A percentile compares a stretch with the other conserved stretches of the same genome.
phyloP scores from a whole-genome alignment of 92 coral and sea anemone species.

The Phymanthus crucifer region DNA sequence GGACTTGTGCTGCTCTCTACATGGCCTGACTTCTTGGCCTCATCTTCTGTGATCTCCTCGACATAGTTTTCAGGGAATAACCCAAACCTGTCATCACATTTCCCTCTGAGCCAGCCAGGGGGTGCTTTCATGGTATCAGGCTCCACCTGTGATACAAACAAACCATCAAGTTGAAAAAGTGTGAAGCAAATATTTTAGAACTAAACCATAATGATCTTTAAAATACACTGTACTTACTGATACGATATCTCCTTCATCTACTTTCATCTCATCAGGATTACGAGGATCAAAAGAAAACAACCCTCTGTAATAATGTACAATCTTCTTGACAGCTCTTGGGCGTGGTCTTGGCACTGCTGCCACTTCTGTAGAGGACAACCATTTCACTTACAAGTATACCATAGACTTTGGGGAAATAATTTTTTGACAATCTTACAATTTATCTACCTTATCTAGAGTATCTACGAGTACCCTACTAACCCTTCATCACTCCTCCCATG shows the following conservation, averaged over 20 bases:
- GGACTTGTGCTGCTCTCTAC: constrained; percentile 28
- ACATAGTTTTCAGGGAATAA: constrained; percentile 94
- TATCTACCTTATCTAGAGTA: too few relatives aligned
- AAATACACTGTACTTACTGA: constrained; percentile 41
- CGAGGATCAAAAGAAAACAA: constrained; percentile 84
- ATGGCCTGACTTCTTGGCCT: constrained; percentile 50
- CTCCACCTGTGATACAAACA: constrained; percentile 53
- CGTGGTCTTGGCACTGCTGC: constrained; percentile 35
- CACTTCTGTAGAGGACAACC: constrained; percentile 8
- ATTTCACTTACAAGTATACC: not conserved
- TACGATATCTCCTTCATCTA: constrained; percentile 83
- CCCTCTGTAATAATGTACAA: constrained; percentile 52
- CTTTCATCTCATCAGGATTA: constrained; percentile 86
- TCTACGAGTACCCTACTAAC: too few relatives aligned
- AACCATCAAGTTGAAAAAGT: not conserved
- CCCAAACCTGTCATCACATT: constrained; percentile 72
- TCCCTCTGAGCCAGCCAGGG: constrained; percentile 95
- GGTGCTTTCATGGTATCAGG: constrained; percentile 73
- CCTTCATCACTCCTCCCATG: too few relatives aligned
- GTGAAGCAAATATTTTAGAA: too few relatives aligned
- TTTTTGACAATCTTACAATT: too few relatives aligned
- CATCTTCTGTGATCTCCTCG: constrained; percentile 75
- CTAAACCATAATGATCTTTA: too few relatives aligned
- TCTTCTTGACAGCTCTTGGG: constrained; percentile 27
- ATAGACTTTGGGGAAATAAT: too few relatives aligned